Evolutionary conservation across 1,140 invertebrate species (phyloP), one percentile per base, ranked within the genome.

Genomic region (Drosophila yakuba): DNA sequence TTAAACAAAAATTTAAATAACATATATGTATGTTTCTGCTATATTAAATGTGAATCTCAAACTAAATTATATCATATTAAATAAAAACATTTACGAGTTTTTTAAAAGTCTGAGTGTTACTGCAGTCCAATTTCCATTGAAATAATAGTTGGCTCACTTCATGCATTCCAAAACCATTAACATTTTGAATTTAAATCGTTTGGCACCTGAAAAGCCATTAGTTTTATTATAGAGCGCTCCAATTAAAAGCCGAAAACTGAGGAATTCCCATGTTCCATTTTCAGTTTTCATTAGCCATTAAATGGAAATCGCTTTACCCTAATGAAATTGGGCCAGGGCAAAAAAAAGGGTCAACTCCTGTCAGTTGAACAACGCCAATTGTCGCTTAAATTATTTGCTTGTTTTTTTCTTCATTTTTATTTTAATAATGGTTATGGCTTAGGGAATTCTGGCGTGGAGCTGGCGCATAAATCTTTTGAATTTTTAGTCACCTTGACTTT

Each of bases 231-330:
- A 47, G 35, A 36, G 52, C 41, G 23, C 43, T 68, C 64, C 67
- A 71, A 62, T 71, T 47, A 43, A 75, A 57, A 47, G 15, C 39
- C 61, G 12, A 60, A 58, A 74, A 72, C 32, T n/a, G 12, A 17
- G 45, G 44, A 71, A 45, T 88, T 86, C 83, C 83, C 83, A 88
- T 86, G 83, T 78, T 86, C 82, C 82, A 88, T 73, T 86, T 86
- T 67, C 82, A 88, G 68, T 86, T 86, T 86, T 67, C 82, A 88
- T 82, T 71, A 50, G 55, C 56, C 59, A 80, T 51, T 51, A 59
- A 72, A 81, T 60, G 73, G 56, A 61, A 79, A 79, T 64, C 51
- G 63, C 74, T 77, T 60, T 38, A 44, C 52, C 58, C 44, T 47
- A 63, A 82, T 58, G 57, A 81, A 85, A 81, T 76, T 69, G 71